These are phyloP conservation scores for Rhyacichthys aspro DNA, from an alignment of 2,797 vertebrate species.

Conservation along the genomic window DNA sequence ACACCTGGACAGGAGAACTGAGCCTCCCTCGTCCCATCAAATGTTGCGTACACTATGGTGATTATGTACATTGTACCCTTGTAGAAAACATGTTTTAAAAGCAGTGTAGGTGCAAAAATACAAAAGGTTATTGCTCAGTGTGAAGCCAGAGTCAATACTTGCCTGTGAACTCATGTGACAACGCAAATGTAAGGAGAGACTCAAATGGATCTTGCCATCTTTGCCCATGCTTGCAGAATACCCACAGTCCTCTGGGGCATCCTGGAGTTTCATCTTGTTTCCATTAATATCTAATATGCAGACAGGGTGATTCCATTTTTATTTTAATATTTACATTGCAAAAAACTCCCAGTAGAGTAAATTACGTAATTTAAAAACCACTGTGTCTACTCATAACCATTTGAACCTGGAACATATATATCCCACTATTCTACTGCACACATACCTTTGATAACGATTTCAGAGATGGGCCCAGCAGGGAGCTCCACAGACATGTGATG, in stretches of 20 bases:
- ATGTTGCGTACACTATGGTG: constrained; percentile 61
- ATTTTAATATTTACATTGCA: no score
- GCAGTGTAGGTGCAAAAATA: constrained; percentile 39
- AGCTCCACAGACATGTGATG: constrained; percentile 73
- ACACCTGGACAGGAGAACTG: constrained; percentile 69
- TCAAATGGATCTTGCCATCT: constrained; percentile 66
- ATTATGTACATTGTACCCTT: constrained; percentile 71
- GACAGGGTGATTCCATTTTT: constrained; percentile 14
- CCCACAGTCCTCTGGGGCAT: constrained; percentile 75
- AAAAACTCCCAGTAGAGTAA: no score
- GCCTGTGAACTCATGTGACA: constrained; percentile 79
- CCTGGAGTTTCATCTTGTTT: constrained; percentile 52
- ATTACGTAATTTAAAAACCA: no score
- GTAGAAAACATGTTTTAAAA: constrained; percentile 30
- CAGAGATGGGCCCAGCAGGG: constrained; percentile 68
- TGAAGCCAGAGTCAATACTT: constrained; percentile 59
- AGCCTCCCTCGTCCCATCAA: constrained; percentile 55
- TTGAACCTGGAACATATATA: constrained; percentile 35
- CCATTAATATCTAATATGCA: constrained; percentile 57
- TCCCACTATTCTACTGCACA: background rate
- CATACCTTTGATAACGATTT: constrained; percentile 70
- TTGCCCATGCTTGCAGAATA: constrained; percentile 64
- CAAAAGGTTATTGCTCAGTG: constrained; percentile 55
- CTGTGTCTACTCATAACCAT: constrained; percentile 23
- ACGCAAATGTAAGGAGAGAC: constrained; percentile 63